Evolutionary conservation across 1,140 invertebrate genomes (phyloP).

Genomic region (Panagrolaimus sp.): DNA sequence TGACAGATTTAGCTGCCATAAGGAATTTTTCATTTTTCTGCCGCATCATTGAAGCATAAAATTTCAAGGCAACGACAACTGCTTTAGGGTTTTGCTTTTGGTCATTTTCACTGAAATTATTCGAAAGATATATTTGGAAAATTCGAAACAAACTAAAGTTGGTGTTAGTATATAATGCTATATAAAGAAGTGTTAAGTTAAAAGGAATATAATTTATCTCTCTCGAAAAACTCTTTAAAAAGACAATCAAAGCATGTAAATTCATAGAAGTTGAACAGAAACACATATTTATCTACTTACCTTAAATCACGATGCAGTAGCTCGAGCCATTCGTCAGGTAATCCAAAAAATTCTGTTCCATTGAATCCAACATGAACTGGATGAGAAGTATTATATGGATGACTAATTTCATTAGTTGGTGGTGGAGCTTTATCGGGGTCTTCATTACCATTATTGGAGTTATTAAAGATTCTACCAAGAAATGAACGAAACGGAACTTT

Average conservation of each 20-base stretch:
- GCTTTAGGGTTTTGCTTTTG: slow-evolving; percentile 56
- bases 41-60: slow-evolving; percentile 54
- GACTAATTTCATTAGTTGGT: slow-evolving; percentile 45
- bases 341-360: slow-evolving; percentile 54
- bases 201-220: too few species aligned
- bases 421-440: neutral
- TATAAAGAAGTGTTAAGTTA: too few species aligned
- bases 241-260: slow-evolving; percentile 2
- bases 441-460: neutral
- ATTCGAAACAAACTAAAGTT: too few species aligned
- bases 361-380: slow-evolving; percentile 56
- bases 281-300: slow-evolving; percentile 31
- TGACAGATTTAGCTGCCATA: slow-evolving; percentile 56
- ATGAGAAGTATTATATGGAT: slow-evolving; percentile 55
- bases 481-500: neutral
- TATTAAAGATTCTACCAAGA: slow-evolving; percentile 4
- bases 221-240: too few species aligned
- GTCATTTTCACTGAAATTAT: slow-evolving; percentile 51
- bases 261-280: neutral
- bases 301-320: slow-evolving; percentile 48
- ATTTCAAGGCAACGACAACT: slow-evolving; percentile 55
- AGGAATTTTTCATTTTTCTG: slow-evolving; percentile 53
- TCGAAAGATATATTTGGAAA: too few species aligned
- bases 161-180: too few species aligned
- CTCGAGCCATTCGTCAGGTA: slow-evolving; percentile 56